Conservation (phyloP, 2,888 invertebrate species). For the Sphaerophoria taeniata region DNA sequence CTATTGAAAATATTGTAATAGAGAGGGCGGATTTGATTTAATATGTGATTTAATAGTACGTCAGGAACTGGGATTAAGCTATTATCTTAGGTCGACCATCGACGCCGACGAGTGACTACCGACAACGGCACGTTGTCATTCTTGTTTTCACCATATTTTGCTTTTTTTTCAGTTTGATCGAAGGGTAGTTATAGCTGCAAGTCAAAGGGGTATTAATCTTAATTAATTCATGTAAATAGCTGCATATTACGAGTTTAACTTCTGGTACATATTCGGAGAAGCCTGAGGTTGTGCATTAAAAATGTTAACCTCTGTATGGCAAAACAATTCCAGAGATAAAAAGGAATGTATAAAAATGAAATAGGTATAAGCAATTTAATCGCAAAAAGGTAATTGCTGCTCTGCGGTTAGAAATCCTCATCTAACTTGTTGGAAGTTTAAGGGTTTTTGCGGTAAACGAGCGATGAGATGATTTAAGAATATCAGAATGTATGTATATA, state of each 20-base stretch:
- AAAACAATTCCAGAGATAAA: conserved; percentile 17
- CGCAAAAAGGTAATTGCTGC: conserved; percentile 54
- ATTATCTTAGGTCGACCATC: conserved; percentile 61
- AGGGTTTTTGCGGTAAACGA: conserved; percentile 57
- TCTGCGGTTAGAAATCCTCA: conserved; percentile 60
- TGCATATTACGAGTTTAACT: conserved; percentile 18
- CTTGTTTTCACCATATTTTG: conserved; percentile 44
- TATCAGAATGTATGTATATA: conserved; percentile 23
- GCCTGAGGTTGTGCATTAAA: conserved; percentile 20
- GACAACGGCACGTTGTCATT: no score
- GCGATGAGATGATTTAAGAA: conserved; percentile 19
- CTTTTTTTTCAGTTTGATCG: conserved; percentile 53
- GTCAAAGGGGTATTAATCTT: conserved; percentile 51
- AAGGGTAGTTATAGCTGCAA: conserved; percentile 35
- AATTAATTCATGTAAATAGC: conserved; percentile 10
- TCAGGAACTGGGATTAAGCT: conserved; percentile 72
- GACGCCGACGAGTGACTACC: neutral
- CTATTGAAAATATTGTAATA: conserved; percentile 72
- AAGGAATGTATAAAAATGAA: conserved; percentile 26
- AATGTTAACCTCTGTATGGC: conserved; percentile 23
- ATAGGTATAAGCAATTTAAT: conserved; percentile 51
- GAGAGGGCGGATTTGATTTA: conserved; percentile 74
- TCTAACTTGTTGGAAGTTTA: conserved; percentile 53
- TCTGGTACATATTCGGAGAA: conserved; percentile 17
- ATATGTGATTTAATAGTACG: conserved; percentile 73